phyloP scores from a whole-genome alignment of 2,797 vertebrate species.

The Amphiprion clarkii region DNA sequence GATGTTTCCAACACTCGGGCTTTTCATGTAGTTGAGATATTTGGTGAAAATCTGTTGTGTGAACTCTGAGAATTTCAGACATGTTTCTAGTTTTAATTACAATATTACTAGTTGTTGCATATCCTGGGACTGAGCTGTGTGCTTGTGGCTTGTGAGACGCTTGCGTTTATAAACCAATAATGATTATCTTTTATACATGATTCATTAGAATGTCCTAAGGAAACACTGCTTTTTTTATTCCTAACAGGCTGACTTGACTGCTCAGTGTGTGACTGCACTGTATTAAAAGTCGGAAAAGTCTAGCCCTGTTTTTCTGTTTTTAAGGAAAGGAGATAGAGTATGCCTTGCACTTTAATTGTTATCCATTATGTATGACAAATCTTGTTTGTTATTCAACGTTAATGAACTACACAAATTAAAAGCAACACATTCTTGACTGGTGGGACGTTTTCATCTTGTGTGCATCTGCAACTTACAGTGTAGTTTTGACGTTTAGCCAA shows the following conservation, averaged over 20 bases:
- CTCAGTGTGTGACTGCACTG: conserved; percentile 66
- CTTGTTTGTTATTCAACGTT: conserved; percentile 71
- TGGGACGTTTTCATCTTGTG: conserved; percentile 54
- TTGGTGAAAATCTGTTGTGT: conserved; percentile 42
- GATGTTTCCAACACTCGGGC: background rate
- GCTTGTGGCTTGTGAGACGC: conserved; percentile 80
- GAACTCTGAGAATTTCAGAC: conserved; percentile 57
- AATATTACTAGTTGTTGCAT: conserved; percentile 84
- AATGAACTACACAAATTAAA: conserved; percentile 76
- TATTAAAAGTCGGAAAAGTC: conserved; percentile 59
- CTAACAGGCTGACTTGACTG: conserved; percentile 78
- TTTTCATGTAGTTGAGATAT: conserved; percentile 23
- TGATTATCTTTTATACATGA: conserved; percentile 87
- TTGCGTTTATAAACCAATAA: conserved; percentile 84
- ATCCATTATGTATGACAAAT: conserved; percentile 70
- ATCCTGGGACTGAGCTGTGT: conserved; percentile 79
- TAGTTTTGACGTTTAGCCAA: conserved; percentile 87
- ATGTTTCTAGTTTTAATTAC: conserved; percentile 82
- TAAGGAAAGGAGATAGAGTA: conserved; percentile 41
- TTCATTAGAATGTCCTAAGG: conserved; percentile 86
- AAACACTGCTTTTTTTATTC: conserved; percentile 75
- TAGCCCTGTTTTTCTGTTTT: conserved; percentile 28
- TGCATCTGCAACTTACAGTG: conserved; percentile 66
- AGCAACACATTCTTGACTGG: conserved; percentile 54
- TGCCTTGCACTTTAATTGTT: conserved; percentile 65